Evolutionary conservation across 2,797 vertebrate species (phyloP).

Genomic region (Pseudomugil gertrudae): DNA sequence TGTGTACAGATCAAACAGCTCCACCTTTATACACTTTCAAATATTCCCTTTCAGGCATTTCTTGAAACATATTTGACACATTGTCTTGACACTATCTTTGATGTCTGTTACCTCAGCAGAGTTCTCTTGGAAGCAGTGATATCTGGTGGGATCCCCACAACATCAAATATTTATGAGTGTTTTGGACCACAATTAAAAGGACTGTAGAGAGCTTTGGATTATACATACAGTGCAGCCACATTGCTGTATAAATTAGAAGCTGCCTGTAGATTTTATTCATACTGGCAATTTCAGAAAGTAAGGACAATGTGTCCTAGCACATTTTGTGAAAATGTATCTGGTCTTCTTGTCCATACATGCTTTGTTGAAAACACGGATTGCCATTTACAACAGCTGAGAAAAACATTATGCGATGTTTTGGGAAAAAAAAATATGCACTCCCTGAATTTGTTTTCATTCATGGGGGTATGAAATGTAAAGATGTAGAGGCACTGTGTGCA

Average conservation of each 20-base stretch:
- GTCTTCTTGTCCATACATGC: constrained; percentile 23
- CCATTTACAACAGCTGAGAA: constrained; percentile 25
- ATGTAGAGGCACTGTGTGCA: background rate
- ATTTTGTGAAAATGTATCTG: background rate
- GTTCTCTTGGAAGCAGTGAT: constrained; percentile 61
- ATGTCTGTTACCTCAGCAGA: constrained; percentile 70
- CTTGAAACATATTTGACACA: constrained; percentile 63
- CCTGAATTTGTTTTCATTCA: constrained; percentile 3
- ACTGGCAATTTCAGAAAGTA: background rate
- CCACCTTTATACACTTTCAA: constrained; percentile 54
- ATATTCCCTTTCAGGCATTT: constrained; percentile 67
- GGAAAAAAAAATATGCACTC: background rate
- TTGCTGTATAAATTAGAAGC: constrained; percentile 40
- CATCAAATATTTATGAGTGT: constrained; percentile 70
- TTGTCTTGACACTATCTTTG: constrained; percentile 74
- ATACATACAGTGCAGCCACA: constrained; percentile 5
- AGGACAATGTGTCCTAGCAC: background rate
- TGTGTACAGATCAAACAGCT: constrained; percentile 49
- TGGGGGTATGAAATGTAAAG: background rate
- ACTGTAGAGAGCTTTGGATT: constrained; percentile 45
- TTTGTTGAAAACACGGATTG: constrained; percentile 43
- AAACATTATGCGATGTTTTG: constrained; percentile 38
- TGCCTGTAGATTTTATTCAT: constrained; percentile 19
- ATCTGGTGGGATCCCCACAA: constrained; percentile 59
- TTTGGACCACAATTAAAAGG: constrained; percentile 69